These are phyloP conservation scores for Ochropleura leucogaster DNA, from an alignment of 2,888 invertebrate species.

Conservation along the genomic window DNA sequence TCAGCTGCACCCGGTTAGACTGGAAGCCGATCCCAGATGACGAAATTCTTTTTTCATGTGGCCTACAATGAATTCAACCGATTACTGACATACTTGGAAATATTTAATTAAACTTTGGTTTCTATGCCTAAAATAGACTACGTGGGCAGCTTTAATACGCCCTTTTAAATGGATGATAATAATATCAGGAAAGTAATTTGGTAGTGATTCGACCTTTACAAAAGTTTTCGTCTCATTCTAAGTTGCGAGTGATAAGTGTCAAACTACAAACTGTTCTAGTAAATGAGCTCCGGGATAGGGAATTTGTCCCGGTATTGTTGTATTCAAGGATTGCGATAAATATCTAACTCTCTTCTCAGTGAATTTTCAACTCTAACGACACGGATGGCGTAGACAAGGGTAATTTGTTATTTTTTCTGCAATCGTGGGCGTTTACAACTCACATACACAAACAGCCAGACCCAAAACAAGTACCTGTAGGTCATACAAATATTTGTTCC, in stretches of 20 bases:
- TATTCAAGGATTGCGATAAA: neutral
- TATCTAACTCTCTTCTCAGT: neutral
- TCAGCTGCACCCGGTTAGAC: no score
- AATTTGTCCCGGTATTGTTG: neutral
- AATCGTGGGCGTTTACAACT: no score
- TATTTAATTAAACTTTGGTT: slow-evolving; percentile 52
- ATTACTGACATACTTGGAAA: slow-evolving; percentile 46
- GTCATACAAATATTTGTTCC: no score
- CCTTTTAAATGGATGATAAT: slow-evolving; percentile 29
- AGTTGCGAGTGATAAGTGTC: neutral
- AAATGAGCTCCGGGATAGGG: neutral
- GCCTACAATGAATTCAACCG: slow-evolving; percentile 28
- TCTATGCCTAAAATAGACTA: slow-evolving; percentile 15
- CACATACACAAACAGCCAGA: no score
- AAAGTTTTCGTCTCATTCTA: slow-evolving; percentile 13
- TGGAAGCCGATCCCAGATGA: no score
- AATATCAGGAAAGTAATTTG: slow-evolving; percentile 26
- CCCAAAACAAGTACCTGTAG: no score
- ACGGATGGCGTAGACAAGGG: no score
- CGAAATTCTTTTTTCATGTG: neutral
- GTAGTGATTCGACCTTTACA: slow-evolving; percentile 19
- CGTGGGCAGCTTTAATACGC: slow-evolving; percentile 13
- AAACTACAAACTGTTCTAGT: neutral
- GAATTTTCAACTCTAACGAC: neutral
- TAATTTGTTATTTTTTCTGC: no score